Base-by-base conservation (phyloP, 2,797 vertebrate genomes). In the Cynodonichthys magdalenae region DNA sequence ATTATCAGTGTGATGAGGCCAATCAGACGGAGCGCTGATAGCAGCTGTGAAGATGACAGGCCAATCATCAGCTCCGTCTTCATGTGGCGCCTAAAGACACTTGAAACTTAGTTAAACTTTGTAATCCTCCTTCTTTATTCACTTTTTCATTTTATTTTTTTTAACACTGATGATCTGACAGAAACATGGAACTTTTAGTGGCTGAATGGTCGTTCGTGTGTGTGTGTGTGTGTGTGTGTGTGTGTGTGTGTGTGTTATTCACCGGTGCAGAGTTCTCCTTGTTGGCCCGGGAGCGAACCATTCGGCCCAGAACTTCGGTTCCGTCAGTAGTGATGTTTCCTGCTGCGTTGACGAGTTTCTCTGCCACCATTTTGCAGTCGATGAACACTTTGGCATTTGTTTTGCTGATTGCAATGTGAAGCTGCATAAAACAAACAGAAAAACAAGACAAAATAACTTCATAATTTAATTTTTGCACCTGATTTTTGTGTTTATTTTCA, bases 341-440 rank as follows among this genome's bases (percentile, higher is more conserved):
- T 0, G 96, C 96, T 0, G 95, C 95, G 11, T 94, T 96, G 71
- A 98, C 93, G 45, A 69, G 61, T 71, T 96, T 98, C 88, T 97
- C 96, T 0, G 88, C 87, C 55, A 95, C 94, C 81, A 92, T 88
- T 61, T 95, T 95, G 85, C 97, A 99, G 94, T 99, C 97, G 48
- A 99, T 89, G 59, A 96, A 78, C 64, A 97, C 93, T 69, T 88
- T 94, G 66, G 94, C 94, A 0, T 90, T 93, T 2, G 95, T 97
- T 88, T 96, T 97, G 85, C 94, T 95, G 88, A 99, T 91, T 17
- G 95, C 89, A 18, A 99, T 89, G 66, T 99, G 96, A 10, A 99
- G 76, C 97, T 99, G 80, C 14, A n/a, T 0, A 12, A 48, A 4
- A 62, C 6, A 46, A 18, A 36, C 2, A 0, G 24, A 24, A 10